These are phyloP conservation scores for Seriola dumerili DNA, from an alignment of 2,113 vertebrate species.

Conservation along the genomic window DNA sequence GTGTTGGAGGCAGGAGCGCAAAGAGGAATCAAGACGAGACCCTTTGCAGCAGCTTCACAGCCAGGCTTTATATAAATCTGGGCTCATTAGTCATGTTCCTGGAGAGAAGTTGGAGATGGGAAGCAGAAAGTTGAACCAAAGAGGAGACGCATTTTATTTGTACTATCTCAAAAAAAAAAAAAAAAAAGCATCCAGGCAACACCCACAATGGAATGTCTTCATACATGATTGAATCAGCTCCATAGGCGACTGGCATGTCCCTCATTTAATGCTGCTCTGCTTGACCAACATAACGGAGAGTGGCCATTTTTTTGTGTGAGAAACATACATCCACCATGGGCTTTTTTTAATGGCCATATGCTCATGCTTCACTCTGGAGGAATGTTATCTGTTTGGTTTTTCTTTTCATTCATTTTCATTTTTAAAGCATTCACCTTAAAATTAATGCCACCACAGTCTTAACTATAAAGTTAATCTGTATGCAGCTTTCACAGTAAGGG, in stretches of 20 bases:
- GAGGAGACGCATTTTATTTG: conserved; percentile 9
- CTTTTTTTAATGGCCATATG: not conserved
- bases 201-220: conserved; percentile 14
- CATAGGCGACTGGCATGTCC: not conserved
- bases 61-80: conserved; percentile 22
- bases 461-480: conserved; percentile 40
- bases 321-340: not conserved
- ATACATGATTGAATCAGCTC: not conserved
- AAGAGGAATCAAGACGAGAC: not conserved
- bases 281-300: not conserved
- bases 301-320: too few species aligned
- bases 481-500: conserved; percentile 32
- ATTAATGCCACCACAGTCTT: not conserved
- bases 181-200: not conserved
- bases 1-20: not conserved
- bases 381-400: not conserved
- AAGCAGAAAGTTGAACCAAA: conserved; percentile 5
- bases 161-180: not conserved
- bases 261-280: conserved; percentile 23
- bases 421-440: conserved; percentile 13
- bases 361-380: not conserved
- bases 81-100: conserved; percentile 28
- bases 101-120: conserved; percentile 6
- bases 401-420: not conserved
- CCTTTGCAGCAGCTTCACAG: conserved; percentile 16